Evolutionary conservation across 2,888 invertebrate genomes (phyloP).

Genomic region (Agrypnus murinus): DNA sequence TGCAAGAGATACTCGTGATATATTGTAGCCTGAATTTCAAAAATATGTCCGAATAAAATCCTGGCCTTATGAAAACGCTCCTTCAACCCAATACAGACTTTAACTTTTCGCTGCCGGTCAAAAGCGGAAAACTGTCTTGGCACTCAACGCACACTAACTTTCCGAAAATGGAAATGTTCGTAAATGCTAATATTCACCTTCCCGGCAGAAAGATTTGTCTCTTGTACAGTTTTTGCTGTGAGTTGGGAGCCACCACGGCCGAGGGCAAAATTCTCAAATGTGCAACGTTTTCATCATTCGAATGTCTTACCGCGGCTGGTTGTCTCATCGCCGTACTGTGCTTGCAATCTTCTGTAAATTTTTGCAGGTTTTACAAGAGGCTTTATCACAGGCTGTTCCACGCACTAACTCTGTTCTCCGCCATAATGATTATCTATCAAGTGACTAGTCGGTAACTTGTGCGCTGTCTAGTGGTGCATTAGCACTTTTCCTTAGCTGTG

Average conservation of each 20-base stretch:
- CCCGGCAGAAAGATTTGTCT: neutral
- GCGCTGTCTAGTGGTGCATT: neutral
- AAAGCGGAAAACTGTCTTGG: constrained; percentile 1
- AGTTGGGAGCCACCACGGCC: neutral
- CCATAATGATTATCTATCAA: constrained; percentile 14
- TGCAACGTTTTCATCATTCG: too few relatives aligned
- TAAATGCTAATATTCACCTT: too few relatives aligned
- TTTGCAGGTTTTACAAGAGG: constrained; percentile 7
- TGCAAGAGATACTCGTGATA: too few relatives aligned
- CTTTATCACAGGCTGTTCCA: neutral
- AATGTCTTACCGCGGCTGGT: neutral
- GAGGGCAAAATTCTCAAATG: too few relatives aligned
- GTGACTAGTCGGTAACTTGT: neutral
- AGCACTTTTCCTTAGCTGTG: too few relatives aligned
- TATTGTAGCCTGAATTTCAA: too few relatives aligned
- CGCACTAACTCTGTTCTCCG: constrained; percentile 12
- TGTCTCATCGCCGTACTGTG: neutral
- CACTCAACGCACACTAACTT: neutral
- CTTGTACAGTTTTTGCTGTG: neutral
- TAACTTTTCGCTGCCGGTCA: neutral
- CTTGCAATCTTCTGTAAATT: constrained; percentile 4
- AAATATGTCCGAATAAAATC: too few relatives aligned
- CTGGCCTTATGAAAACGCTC: too few relatives aligned
- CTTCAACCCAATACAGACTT: neutral
- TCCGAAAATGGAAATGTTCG: neutral